Evolutionary conservation across 2,888 invertebrate species (phyloP).

Genomic region (Drosophila mimica): DNA sequence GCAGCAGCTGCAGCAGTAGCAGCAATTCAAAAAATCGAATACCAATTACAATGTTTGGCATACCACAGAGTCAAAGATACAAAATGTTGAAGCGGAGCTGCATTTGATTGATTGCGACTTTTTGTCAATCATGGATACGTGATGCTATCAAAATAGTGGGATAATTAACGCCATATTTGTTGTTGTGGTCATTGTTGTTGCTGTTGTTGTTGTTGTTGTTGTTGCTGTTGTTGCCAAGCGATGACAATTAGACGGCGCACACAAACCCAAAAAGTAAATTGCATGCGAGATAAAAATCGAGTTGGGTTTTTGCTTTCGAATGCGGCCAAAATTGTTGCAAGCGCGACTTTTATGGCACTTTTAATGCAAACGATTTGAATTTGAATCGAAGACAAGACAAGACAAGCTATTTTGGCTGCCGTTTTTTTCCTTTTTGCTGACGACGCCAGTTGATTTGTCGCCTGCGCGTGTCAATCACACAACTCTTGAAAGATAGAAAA

Average conservation of each 20-base stretch:
- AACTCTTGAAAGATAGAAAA: conserved; percentile 2
- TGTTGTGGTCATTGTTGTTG: conserved; percentile 13
- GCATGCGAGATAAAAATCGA: conserved; percentile 68
- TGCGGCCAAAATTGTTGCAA: conserved; percentile 49
- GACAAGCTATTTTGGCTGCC: conserved; percentile 33
- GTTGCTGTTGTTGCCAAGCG: conserved; percentile 21
- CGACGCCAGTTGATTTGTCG: conserved; percentile 71
- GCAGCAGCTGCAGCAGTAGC: not conserved
- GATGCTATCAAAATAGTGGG: conserved; percentile 79
- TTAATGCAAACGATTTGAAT: conserved; percentile 79
- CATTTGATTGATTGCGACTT: conserved; percentile 75
- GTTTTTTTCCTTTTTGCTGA: not conserved
- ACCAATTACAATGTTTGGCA: conserved; percentile 75
- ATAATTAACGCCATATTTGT: conserved; percentile 81
- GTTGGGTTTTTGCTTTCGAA: conserved; percentile 53
- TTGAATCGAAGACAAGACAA: conserved; percentile 66
- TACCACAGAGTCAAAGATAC: conserved; percentile 67
- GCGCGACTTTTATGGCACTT: conserved; percentile 63
- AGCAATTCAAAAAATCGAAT: conserved; percentile 62
- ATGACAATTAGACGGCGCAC: conserved; percentile 49
- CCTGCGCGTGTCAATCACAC: conserved; percentile 76
- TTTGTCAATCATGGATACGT: conserved; percentile 77
- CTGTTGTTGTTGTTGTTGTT: conserved; percentile 31
- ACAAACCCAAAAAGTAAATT: conserved; percentile 57
- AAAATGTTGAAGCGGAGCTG: conserved; percentile 20